These are phyloP conservation scores for Prosapia bicincta DNA, from an alignment of 2,888 invertebrate genomes.

Conservation along the genomic window DNA sequence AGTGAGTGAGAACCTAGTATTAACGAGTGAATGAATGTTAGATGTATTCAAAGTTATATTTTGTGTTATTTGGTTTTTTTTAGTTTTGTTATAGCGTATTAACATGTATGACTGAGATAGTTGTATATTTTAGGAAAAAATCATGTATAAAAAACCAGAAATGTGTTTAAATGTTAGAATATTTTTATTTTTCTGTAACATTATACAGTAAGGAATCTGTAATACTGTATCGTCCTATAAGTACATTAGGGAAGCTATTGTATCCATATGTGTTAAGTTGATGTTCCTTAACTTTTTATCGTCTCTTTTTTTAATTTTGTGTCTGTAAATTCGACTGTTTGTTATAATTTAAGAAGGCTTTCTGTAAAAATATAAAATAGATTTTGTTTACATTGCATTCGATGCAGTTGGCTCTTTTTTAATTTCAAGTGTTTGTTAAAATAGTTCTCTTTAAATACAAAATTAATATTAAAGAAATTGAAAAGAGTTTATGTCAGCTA, in stretches of 20 bases:
- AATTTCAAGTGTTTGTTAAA: too few relatives aligned
- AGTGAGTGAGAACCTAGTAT: constrained; percentile 2
- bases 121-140: background rate
- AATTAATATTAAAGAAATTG: too few relatives aligned
- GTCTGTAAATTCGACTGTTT: background rate
- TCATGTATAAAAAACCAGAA: background rate
- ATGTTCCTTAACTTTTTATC: background rate
- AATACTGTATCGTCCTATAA: background rate
- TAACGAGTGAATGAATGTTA: constrained; percentile 7
- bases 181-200: background rate
- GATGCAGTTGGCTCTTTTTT: background rate
- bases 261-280: background rate
- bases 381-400: background rate
- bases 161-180: background rate
- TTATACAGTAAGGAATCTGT: background rate
- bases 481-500: too few relatives aligned
- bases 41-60: constrained; percentile 1
- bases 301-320: background rate
- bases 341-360: background rate
- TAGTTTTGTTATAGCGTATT: background rate
- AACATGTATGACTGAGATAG: background rate
- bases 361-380: background rate
- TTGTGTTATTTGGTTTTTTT: background rate
- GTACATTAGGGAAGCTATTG: background rate
- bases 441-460: too few relatives aligned